phyloP scores from a whole-genome alignment of 2,113 vertebrate genomes.

The Colistium nudipinnis region DNA sequence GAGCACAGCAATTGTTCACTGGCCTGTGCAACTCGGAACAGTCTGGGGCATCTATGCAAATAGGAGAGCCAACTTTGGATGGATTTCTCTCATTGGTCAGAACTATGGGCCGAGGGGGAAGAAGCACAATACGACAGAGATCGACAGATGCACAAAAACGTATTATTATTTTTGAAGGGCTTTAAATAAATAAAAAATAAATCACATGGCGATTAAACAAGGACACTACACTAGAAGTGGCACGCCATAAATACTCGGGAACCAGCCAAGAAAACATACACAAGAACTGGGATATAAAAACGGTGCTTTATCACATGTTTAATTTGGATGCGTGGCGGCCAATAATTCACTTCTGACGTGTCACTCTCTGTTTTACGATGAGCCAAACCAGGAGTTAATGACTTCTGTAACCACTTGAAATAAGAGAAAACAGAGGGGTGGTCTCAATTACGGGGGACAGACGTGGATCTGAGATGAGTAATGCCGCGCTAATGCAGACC shows the following conservation, averaged over 20 bases:
- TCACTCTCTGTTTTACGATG: constrained; percentile 48
- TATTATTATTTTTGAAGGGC: neutral
- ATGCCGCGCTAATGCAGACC: constrained; percentile 55
- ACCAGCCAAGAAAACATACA: neutral
- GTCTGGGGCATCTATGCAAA: constrained; percentile 18
- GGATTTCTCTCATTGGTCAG: constrained; percentile 5
- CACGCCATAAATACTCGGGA: constrained; percentile 14
- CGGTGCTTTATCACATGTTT: neutral
- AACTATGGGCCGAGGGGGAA: neutral
- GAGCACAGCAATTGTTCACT: constrained; percentile 39
- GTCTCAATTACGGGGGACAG: constrained; percentile 33
- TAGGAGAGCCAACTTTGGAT: neutral
- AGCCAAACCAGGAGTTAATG: constrained; percentile 67
- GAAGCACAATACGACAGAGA: constrained; percentile 9
- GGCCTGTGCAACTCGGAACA: constrained; percentile 40
- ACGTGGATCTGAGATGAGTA: constrained; percentile 52
- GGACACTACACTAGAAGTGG: neutral
- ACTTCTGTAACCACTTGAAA: constrained; percentile 62
- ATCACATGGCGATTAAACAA: too few species aligned
- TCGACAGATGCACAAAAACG: neutral
- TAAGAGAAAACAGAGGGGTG: constrained; percentile 57
- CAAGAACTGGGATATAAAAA: constrained; percentile 4
- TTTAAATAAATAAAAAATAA: neutral
- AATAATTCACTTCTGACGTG: constrained; percentile 9
- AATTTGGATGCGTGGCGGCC: constrained; percentile 9